These are phyloP conservation scores for Diplodus puntazzo DNA, from an alignment of 2,797 vertebrate genomes.

Conservation along the genomic window DNA sequence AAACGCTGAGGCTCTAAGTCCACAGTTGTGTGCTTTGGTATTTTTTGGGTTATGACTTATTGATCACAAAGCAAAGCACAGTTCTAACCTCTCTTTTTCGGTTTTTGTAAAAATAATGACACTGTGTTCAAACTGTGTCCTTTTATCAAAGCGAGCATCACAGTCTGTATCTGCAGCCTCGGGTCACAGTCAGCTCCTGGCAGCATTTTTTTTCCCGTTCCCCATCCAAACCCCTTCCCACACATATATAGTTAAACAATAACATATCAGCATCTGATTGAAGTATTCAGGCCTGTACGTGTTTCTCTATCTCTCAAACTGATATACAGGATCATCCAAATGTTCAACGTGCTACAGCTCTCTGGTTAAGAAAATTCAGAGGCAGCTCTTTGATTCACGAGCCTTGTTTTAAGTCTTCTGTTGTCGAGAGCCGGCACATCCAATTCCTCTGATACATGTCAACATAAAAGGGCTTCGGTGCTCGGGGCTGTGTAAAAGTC, in stretches of 20 bases:
- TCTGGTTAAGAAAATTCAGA: not conserved
- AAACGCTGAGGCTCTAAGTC: too few relatives aligned
- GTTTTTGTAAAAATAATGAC: not conserved
- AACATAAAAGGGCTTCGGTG: slow-evolving; percentile 35
- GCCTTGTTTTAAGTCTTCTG: slow-evolving; percentile 18
- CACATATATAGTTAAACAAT: not conserved
- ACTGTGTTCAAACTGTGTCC: not conserved
- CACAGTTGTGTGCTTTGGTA: too few relatives aligned
- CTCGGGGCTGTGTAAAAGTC: slow-evolving; percentile 45
- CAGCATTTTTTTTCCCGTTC: not conserved
- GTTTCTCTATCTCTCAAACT: slow-evolving; percentile 8
- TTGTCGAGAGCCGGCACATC: slow-evolving; percentile 12
- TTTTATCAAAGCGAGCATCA: too few relatives aligned
- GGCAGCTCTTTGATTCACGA: slow-evolving; percentile 7
- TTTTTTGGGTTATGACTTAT: too few relatives aligned
- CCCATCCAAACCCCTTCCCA: not conserved
- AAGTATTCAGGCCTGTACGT: not conserved
- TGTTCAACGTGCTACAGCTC: not conserved
- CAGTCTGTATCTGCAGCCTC: not conserved
- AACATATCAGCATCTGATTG: not conserved
- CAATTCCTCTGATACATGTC: slow-evolving; percentile 36
- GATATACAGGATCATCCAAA: not conserved
- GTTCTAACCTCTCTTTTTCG: too few relatives aligned
- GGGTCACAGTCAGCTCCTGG: not conserved
- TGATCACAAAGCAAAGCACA: too few relatives aligned